phyloP scores from a whole-genome alignment of 1,140 invertebrate species.

The Cherax quadricarinatus region DNA sequence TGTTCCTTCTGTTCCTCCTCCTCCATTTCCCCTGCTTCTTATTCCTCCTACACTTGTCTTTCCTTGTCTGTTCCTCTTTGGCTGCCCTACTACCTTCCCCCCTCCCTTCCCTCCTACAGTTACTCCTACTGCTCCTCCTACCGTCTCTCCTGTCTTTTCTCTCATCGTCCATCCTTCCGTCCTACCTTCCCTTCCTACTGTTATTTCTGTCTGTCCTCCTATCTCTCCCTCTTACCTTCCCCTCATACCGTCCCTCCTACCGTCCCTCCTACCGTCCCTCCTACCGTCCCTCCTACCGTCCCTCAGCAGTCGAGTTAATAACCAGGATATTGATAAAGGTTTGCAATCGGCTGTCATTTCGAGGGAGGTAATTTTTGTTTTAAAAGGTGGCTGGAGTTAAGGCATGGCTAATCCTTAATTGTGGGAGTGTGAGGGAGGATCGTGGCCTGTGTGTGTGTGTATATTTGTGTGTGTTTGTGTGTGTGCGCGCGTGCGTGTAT shows the following conservation, averaged over 20 bases:
- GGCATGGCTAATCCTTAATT: constrained; percentile 55
- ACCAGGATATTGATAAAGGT: constrained; percentile 53
- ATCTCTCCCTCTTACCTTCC: not conserved
- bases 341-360: constrained; percentile 38
- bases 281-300: not conserved
- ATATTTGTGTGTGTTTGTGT: not conserved
- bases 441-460: constrained; percentile 40
- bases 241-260: not conserved
- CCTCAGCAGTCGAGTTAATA: constrained; percentile 11
- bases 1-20: too few species aligned
- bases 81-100: not conserved
- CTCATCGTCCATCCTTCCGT: not conserved
- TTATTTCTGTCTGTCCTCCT: too few species aligned
- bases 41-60: not conserved
- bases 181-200: not conserved
- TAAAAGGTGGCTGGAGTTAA: constrained; percentile 7
- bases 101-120: not conserved
- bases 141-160: not conserved
- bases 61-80: not conserved
- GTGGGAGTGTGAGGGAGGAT: constrained; percentile 10
- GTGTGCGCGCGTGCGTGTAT: too few species aligned
- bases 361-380: constrained; percentile 24
- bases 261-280: not conserved
- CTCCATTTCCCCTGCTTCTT: not conserved
- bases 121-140: not conserved